Evolutionary conservation across 2,797 vertebrate genomes (phyloP), one percentile per base, ranked within the genome.

Genomic region (Gobio occitaniae): DNA sequence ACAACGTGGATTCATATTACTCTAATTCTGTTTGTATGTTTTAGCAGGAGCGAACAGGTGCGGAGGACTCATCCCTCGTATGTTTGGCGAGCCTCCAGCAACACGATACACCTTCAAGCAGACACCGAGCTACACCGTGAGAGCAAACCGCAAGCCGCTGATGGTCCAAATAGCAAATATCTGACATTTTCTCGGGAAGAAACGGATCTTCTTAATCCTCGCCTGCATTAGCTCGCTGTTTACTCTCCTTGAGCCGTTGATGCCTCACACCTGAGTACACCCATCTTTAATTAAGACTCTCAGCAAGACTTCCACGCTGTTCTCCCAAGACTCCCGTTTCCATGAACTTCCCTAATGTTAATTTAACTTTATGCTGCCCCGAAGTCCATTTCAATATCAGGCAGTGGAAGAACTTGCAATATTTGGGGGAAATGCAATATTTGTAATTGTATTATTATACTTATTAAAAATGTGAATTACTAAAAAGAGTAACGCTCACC

Each of bases 161-260:
- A 65, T 32, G 59, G 41, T 76, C 41, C 41, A 17, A 75, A 70
- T 29, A 70, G 72, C 61, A 78, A n/a, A 71, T 36, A 63, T 78
- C 75, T 84, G 36, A 59, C 78, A 86, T 80, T 68, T 86, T 69
- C 61, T 48, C 70, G 76, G 80, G 32, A 69, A 84, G 63, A 66
- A 72, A 79, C 41, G 25, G 56, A 80, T 84, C 70, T 59, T 78
- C 25, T 86, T 80, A 87, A 80, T 87, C 77, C 48, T 3, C 21
- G 38, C 13, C 54, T 25, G 50, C 50, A 77, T 82, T 78, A 63
- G 25, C 52, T 65, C 10, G 50, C 68, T 87, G 69, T 80, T 84
- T 87, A 25, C 59, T 61, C 75, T 78, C 13, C 76, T 75, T 72
- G 69, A 75, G 69, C 59, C 36, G 70, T 52, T 56, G 70, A 84